A percentile compares a stretch with the other conserved stretches of the same genome.
phyloP scores from a whole-genome alignment of 2,113 vertebrate genomes.

The Chaetodon auriga region DNA sequence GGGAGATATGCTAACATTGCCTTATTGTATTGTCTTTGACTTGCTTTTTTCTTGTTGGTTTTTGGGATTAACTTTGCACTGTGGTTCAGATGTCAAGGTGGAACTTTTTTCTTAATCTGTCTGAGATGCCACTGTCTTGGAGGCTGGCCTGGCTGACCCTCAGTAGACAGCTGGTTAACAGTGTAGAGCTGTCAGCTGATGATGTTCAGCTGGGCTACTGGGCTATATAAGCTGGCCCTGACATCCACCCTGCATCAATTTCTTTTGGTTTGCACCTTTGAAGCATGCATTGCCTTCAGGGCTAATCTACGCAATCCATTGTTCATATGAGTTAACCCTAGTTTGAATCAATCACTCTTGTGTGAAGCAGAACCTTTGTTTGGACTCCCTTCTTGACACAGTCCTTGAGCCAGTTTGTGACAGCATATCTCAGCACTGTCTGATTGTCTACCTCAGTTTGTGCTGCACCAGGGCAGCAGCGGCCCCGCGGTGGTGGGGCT shows the following conservation, averaged over 20 bases:
- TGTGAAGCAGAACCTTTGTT: background rate
- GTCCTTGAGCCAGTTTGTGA: background rate
- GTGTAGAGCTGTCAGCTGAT: background rate
- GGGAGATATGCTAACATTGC: background rate
- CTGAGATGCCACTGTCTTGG: background rate
- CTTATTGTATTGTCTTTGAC: background rate
- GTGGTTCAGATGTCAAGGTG: background rate
- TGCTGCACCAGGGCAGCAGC: constrained; percentile 89
- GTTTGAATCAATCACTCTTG: background rate
- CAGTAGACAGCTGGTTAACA: background rate
- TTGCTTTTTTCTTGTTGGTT: background rate
- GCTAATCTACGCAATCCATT: background rate
- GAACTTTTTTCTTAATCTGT: background rate
- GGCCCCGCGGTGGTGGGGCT: constrained; percentile 89
- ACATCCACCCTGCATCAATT: background rate
- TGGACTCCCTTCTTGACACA: background rate
- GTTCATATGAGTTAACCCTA: background rate
- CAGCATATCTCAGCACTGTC: background rate
- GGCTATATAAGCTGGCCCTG: background rate
- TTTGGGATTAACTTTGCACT: background rate
- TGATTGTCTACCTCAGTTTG: constrained; percentile 82
- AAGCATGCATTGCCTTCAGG: background rate
- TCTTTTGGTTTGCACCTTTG: background rate
- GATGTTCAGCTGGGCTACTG: background rate
- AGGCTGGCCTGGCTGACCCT: background rate